These are phyloP conservation scores for Mugil cephalus DNA, from an alignment of 2,113 vertebrate genomes.

Conservation along the genomic window DNA sequence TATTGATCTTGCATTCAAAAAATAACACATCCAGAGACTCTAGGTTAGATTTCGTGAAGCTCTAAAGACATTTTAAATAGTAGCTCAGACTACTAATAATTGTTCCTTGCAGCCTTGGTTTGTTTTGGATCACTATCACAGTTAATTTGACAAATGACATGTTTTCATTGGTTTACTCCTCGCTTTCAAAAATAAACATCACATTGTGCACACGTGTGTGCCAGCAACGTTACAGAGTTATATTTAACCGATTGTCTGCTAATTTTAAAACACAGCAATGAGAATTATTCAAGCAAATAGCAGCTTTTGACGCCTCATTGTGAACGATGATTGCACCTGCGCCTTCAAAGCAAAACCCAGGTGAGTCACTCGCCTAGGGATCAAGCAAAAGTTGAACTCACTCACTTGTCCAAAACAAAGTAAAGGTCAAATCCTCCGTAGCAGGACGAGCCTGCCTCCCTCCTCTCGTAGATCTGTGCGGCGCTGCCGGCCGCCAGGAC, in stretches of 20 bases:
- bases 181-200: constrained; percentile 12
- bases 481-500: constrained; percentile 59
- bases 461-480: constrained; percentile 80
- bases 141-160: not conserved
- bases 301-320: not conserved
- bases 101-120: not conserved
- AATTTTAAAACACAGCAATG: not conserved
- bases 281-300: not conserved
- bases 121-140: not conserved
- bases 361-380: constrained; percentile 28
- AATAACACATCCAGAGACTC: not conserved
- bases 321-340: constrained; percentile 38
- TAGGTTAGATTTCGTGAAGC: not conserved
- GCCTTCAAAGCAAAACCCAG: constrained; percentile 16
- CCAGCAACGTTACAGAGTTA: not conserved
- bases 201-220: not conserved
- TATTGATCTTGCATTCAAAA: no score
- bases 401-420: constrained; percentile 99
- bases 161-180: not conserved
- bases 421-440: constrained; percentile 97
- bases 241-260: no score
- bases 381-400: constrained; percentile 50
- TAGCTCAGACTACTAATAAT: not conserved
- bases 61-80: not conserved
- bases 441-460: constrained; percentile 88